Evolutionary conservation across 2,113 vertebrate species (phyloP).

Genomic region (Cyanistes caeruleus): DNA sequence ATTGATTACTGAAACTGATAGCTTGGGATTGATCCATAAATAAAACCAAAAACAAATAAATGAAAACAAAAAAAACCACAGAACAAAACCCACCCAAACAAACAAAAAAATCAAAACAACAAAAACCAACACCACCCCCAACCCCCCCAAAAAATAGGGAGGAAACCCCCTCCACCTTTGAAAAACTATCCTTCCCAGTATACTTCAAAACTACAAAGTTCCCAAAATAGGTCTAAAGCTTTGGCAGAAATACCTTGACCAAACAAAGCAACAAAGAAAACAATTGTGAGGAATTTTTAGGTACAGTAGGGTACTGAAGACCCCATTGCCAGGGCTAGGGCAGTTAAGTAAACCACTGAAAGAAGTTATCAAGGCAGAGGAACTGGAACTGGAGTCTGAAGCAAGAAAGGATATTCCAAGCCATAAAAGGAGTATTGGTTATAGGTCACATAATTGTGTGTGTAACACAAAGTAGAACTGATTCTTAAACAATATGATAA

Average conservation of each 20-base stretch:
- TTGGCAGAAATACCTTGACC: not conserved
- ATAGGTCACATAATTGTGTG: not conserved
- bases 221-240: not conserved
- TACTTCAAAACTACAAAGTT: not conserved
- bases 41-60: not conserved
- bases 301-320: not conserved
- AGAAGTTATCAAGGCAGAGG: not conserved
- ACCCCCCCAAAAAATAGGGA: fast-evolving
- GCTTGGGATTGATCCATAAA: not conserved
- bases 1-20: not conserved
- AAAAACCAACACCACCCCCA: not conserved
- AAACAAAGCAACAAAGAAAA: not conserved
- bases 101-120: not conserved
- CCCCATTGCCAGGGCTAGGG: not conserved
- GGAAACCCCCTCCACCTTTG: not conserved
- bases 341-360: not conserved
- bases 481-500: not conserved
- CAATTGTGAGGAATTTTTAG: not conserved
- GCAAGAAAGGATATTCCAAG: not conserved
- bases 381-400: not conserved
- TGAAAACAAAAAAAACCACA: not conserved
- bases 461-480: not conserved
- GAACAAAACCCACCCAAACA: not conserved
- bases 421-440: not conserved
- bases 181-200: not conserved